Base-by-base conservation (phyloP, 2,888 invertebrate genomes). In the Alviniconcha strummeri region DNA sequence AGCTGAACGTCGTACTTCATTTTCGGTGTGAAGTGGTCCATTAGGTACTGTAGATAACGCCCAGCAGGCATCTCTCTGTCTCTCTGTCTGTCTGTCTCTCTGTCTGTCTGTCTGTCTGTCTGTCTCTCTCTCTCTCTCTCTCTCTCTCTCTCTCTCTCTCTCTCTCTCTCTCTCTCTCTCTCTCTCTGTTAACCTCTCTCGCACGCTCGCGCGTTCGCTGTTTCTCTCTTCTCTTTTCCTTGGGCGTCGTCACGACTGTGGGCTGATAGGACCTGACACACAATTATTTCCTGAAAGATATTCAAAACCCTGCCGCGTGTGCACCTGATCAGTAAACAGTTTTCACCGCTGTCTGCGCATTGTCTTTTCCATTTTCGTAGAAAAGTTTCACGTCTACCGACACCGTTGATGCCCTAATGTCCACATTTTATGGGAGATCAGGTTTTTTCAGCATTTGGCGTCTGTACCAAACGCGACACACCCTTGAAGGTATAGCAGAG, bases 271-370 rank as follows among this genome's bases (percentile, higher is more conserved):
- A 52, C 15, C 69, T 52, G 80, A 64, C 80, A 80, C 69, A 69
- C 80, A 80, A 80, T 80, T 69, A 80, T 80, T 67, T 69, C 57
- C 57, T 80, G 80, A 80, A 52, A 80, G 69, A 80, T 67, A 80
- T 69, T 80, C 69, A 69, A 69, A 69, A 69, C 54, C 64, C 69
- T n/a, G 5, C 19, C 13, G 55, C 67, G 69, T 17, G 69, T 69
- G 67, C 69, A 15, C 36, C 69, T 69, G 67, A 80, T 80, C 80
- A 69, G 54, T 69, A 80, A 15, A 54, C 80, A 52, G 69, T 80
- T 80, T 80, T 69, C 80, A 8, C 80, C 13, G 52, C 69, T 69
- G 80, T 80, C 80, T 67, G 55, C 55, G 71, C 52, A 69, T 80
- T 80, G 80, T 80, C 80, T 80, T n/a, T 11, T 54, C 36, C 13